Evolutionary conservation across 2,113 vertebrate genomes (phyloP), one percentile per base, ranked within the genome.

Genomic region (Nematolebias whitei): DNA sequence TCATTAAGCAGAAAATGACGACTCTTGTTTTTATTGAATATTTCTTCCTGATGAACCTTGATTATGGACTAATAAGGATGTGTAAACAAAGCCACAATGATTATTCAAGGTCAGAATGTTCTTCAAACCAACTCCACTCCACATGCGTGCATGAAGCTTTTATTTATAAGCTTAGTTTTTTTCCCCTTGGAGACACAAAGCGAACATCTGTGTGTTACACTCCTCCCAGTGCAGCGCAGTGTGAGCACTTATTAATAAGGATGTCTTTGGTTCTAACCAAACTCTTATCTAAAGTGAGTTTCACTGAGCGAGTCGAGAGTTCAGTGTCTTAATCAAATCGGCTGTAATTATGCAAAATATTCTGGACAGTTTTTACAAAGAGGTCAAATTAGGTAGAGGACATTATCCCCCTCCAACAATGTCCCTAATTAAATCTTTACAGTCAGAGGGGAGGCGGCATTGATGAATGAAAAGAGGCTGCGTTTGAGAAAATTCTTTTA

Each of bases 341-440:
- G 38, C 47, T 12, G 26, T 55, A 48, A 78, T 68, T 80, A 70
- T 63, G 79, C 70, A 65, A 79, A 78, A 63, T 73, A 67, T 71
- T 65, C 57, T 10, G 32, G 47, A 63, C 66, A 65, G 50, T 60
- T 74, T 58, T 55, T 43, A 53, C 32, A 56, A 57, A 56, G 47
- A 72, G 79, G 82, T 80, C 49, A 58, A 16, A 51, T 35, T 63
- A 84, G 78, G 83, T 82, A 65, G 49, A 74, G 64, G 58, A 73
- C 64, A 85, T 84, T 71, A 72, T 68, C 60, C 65, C 44, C 8
- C 18, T n/a, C 62, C 57, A 73, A 74, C 68, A 76, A 76, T 71
- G 79, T 47, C 57, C 51, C 50, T 87, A 80, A 87, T 84, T 85
- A 76, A 84, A 87, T 84, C 80, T 53, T 54, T 50, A 41, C 70